phyloP scores from a whole-genome alignment of 2,113 vertebrate genomes.

The Camarhynchus parvulus region DNA sequence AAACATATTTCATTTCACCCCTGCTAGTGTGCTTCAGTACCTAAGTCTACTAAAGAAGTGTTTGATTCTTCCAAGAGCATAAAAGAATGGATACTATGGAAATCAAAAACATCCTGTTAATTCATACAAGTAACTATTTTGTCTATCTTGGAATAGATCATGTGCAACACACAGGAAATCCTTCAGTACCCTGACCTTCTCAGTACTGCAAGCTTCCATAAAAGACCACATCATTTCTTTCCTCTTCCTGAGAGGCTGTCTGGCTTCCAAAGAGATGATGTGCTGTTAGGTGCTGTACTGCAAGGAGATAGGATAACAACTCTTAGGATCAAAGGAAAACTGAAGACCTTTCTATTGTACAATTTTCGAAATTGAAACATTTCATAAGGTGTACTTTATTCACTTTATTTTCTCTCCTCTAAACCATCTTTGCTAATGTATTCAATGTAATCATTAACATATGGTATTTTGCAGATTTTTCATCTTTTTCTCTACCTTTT shows the following conservation, averaged over 20 bases:
- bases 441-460: not conserved
- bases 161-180: not conserved
- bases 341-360: not conserved
- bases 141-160: not conserved
- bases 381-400: not conserved
- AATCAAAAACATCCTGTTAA: not conserved
- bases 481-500: not conserved
- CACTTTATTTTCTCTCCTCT: not conserved
- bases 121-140: not conserved
- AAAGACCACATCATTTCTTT: not conserved
- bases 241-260: not conserved
- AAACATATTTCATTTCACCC: constrained; percentile 1
- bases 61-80: not conserved
- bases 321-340: not conserved
- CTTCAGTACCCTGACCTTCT: not conserved
- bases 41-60: not conserved
- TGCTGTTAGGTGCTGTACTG: not conserved
- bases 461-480: not conserved
- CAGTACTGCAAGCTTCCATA: not conserved
- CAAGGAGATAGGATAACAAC: not conserved
- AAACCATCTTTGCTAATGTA: not conserved
- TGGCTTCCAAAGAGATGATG: not conserved
- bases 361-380: not conserved
- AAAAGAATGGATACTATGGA: not conserved
- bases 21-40: not conserved